Conservation (phyloP, 2,888 invertebrate species). For the Catocala nupta region DNA sequence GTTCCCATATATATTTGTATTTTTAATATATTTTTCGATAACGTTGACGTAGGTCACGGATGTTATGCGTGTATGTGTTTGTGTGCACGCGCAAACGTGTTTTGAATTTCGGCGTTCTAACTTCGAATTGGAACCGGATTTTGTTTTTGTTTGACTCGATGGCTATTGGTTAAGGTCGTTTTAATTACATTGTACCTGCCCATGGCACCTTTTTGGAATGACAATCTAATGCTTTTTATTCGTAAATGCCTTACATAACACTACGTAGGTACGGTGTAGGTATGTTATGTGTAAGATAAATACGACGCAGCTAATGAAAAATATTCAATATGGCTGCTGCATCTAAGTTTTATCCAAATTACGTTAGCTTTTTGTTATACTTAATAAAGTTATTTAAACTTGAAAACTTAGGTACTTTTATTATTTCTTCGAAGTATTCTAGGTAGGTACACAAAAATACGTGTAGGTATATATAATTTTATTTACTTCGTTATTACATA, state of each 20-base stretch:
- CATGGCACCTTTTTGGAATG: slow-evolving; percentile 19
- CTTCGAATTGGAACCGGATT: slow-evolving; percentile 65
- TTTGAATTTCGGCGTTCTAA: slow-evolving; percentile 77
- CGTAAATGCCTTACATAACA: background rate
- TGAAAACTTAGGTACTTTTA: too few relatives aligned
- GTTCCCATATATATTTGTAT: slow-evolving; percentile 53
- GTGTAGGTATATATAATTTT: too few relatives aligned
- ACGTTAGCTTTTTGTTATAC: too few relatives aligned
- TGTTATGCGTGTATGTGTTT: slow-evolving; percentile 48
- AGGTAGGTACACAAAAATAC: too few relatives aligned
- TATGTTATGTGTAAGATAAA: too few relatives aligned
- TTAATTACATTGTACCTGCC: slow-evolving; percentile 19
- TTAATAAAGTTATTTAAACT: too few relatives aligned
- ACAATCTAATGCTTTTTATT: slow-evolving; percentile 8
- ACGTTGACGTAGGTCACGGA: slow-evolving; percentile 77
- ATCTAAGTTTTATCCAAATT: too few relatives aligned
- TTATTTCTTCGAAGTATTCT: too few relatives aligned
- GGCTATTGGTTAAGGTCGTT: slow-evolving; percentile 53
- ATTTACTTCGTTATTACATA: too few relatives aligned
- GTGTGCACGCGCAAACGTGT: slow-evolving; percentile 63
- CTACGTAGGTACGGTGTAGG: too few relatives aligned
- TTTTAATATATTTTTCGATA: slow-evolving; percentile 63
- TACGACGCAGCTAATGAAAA: too few relatives aligned
- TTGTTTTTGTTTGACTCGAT: slow-evolving; percentile 33
- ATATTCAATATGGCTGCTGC: too few relatives aligned